phyloP scores from a whole-genome alignment of 2,888 invertebrate genomes.

The Zeuzera pyrina region DNA sequence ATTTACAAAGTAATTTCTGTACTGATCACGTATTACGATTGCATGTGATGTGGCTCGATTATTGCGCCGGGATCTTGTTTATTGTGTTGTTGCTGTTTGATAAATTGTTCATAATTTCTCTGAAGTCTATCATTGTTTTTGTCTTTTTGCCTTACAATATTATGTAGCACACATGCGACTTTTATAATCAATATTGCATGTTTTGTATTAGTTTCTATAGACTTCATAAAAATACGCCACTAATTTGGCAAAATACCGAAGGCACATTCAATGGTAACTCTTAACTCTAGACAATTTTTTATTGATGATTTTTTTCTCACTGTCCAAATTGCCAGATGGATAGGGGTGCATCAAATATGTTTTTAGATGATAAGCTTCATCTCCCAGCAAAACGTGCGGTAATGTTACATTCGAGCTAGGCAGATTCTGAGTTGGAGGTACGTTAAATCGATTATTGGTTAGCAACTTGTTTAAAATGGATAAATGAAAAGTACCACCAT shows the following conservation, averaged over 20 bases:
- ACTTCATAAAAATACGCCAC: slow-evolving; percentile 3
- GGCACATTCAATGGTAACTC: slow-evolving; percentile 5
- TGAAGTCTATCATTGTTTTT: not conserved
- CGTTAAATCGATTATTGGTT: slow-evolving; percentile 2
- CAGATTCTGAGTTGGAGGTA: slow-evolving; percentile 4
- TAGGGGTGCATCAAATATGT: slow-evolving; percentile 4
- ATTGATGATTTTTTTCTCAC: slow-evolving; percentile 4
- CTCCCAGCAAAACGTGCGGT: slow-evolving; percentile 4
- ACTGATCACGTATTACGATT: not conserved
- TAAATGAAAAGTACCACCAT: slow-evolving; percentile 10
- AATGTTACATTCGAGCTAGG: slow-evolving; percentile 2
- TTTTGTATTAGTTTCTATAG: not conserved
- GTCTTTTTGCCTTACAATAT: not conserved
- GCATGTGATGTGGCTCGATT: not conserved
- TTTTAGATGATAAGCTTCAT: slow-evolving; percentile 7
- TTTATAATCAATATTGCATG: not conserved
- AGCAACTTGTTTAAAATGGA: slow-evolving; percentile 7
- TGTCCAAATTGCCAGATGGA: not conserved
- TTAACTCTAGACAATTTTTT: slow-evolving; percentile 5
- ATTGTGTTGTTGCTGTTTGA: not conserved
- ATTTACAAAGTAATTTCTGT: not conserved
- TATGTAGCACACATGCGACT: not conserved
- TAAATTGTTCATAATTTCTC: not conserved
- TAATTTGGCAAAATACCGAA: slow-evolving; percentile 5
- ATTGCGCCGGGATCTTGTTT: not conserved